Conservation (phyloP, 2,888 invertebrate species). For the Conchocele bisecta region DNA sequence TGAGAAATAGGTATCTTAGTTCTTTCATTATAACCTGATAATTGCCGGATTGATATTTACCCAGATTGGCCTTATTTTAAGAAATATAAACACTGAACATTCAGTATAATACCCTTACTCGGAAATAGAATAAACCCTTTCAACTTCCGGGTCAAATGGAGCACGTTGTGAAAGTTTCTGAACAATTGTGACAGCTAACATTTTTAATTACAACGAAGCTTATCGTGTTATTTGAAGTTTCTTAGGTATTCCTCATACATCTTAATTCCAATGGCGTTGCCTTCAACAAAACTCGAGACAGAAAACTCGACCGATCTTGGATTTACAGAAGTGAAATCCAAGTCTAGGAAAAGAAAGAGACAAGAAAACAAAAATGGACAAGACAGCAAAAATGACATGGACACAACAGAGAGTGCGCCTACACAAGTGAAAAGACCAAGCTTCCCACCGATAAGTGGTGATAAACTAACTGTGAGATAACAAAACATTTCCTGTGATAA, state of each 20-base stretch:
- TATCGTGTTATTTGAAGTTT: too few species aligned
- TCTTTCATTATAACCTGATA: too few species aligned
- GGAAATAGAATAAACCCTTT: neutral
- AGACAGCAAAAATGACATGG: slow-evolving; percentile 5
- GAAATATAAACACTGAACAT: too few species aligned
- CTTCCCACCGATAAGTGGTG: slow-evolving; percentile 79
- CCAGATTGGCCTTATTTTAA: too few species aligned
- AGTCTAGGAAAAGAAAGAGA: slow-evolving; percentile 29
- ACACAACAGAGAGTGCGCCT: slow-evolving; percentile 64
- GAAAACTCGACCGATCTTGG: slow-evolving; percentile 19
- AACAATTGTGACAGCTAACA: neutral
- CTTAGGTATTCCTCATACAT: too few species aligned
- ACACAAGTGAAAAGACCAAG: slow-evolving; percentile 71
- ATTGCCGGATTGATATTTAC: too few species aligned
- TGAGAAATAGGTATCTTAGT: too few species aligned
- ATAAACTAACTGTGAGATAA: slow-evolving; percentile 73
- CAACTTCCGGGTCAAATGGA: neutral
- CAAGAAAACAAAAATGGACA: slow-evolving; percentile 46
- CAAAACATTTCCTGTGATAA: too few species aligned
- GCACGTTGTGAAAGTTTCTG: slow-evolving; percentile 49
- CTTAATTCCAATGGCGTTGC: too few species aligned
- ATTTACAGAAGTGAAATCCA: slow-evolving; percentile 31
- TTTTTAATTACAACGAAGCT: too few species aligned
- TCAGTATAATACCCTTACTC: too few species aligned
- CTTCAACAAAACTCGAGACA: too few species aligned